These are phyloP conservation scores for Theodoxus fluviatilis DNA, from an alignment of 2,888 invertebrate species.

Conservation along the genomic window DNA sequence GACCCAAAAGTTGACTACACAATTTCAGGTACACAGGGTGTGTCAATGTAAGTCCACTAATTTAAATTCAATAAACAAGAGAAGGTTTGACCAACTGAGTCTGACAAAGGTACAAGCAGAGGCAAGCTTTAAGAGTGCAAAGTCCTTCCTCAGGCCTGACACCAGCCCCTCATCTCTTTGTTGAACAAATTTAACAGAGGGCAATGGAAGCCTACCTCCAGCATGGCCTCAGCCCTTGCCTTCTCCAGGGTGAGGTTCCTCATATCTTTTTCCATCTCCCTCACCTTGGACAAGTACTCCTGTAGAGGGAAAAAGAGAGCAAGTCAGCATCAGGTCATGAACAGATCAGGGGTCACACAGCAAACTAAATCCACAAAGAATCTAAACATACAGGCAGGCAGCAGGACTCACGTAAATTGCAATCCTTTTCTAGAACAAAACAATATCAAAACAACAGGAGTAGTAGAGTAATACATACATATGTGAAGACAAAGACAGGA, in stretches of 20 bases:
- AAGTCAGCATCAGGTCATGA: neutral
- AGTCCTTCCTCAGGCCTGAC: too few relatives aligned
- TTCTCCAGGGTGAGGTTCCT: slow-evolving; percentile 53
- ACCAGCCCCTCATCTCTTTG: too few relatives aligned
- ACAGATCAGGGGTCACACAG: neutral
- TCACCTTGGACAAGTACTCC: slow-evolving; percentile 60
- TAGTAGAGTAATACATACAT: neutral
- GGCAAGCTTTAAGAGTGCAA: too few relatives aligned
- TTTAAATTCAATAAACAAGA: too few relatives aligned
- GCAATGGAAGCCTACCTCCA: slow-evolving; percentile 53
- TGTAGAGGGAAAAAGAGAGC: slow-evolving; percentile 35
- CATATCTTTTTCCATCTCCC: slow-evolving; percentile 57
- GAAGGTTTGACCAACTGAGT: too few relatives aligned
- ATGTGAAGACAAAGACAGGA: too few relatives aligned
- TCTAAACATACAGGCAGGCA: neutral
- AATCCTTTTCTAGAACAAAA: neutral
- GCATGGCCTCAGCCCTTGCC: slow-evolving; percentile 50
- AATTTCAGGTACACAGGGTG: too few relatives aligned
- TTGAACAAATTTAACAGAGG: too few relatives aligned
- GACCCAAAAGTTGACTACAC: too few relatives aligned
- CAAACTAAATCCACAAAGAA: neutral
- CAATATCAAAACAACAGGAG: neutral
- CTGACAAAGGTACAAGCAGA: too few relatives aligned
- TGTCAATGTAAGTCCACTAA: too few relatives aligned
- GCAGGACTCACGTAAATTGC: neutral